Evolutionary conservation across 2,113 vertebrate genomes (phyloP).

Genomic region (Porphyrio hochstetteri): DNA sequence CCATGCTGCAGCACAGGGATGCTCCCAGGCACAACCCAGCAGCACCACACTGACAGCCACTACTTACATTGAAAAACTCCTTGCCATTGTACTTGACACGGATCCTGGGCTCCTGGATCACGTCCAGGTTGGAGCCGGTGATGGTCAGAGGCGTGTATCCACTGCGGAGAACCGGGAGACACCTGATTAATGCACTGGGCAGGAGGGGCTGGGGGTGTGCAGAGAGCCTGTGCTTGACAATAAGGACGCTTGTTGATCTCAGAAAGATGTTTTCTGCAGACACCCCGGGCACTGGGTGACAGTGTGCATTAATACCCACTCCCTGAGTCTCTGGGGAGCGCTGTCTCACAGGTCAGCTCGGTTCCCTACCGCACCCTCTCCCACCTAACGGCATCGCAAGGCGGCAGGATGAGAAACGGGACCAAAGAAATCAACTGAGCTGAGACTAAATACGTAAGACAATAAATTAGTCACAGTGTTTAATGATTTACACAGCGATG

Average conservation of each 20-base stretch:
- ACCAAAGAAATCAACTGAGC: not conserved
- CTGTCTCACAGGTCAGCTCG: not conserved
- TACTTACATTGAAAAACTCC: slow-evolving; percentile 94
- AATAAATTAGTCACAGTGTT: slow-evolving; percentile 33
- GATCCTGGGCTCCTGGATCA: slow-evolving; percentile 94
- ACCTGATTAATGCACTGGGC: not conserved
- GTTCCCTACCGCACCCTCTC: not conserved
- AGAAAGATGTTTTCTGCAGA: not conserved
- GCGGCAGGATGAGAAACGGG: not conserved
- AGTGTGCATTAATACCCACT: not conserved
- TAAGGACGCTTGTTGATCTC: not conserved
- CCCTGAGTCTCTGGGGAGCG: not conserved
- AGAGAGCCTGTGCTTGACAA: not conserved
- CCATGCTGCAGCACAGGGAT: rapidly evolving
- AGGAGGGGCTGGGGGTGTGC: not conserved
- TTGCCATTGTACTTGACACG: slow-evolving; percentile 90
- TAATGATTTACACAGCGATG: not conserved
- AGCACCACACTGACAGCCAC: not conserved
- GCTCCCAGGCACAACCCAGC: not conserved
- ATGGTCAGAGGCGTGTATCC: slow-evolving; percentile 92
- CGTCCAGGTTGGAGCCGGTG: slow-evolving; percentile 93
- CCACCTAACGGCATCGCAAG: not conserved
- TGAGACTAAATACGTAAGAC: not conserved
- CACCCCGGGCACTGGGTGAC: not conserved
- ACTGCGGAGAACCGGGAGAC: slow-evolving; percentile 71